Conservation (phyloP, 2,888 invertebrate genomes). For the Sinelater perroti region DNA sequence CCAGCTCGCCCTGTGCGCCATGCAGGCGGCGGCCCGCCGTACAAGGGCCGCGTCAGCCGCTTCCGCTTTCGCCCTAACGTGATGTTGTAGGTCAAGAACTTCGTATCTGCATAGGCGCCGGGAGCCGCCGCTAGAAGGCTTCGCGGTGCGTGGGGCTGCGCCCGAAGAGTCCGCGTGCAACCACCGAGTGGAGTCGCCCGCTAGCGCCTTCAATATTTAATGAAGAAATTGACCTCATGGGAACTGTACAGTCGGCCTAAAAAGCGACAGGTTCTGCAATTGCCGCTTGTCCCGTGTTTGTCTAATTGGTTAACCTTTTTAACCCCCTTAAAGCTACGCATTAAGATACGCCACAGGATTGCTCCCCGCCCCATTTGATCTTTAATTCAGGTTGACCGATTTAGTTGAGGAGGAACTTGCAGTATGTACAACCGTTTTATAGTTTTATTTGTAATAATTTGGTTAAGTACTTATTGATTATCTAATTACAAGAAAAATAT, state of each 20-base stretch:
- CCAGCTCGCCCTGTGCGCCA: too few relatives aligned
- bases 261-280: constrained; percentile 39
- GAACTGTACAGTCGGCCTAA: constrained; percentile 40
- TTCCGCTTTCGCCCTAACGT: constrained; percentile 23
- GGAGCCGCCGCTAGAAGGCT: not conserved
- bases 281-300: not conserved
- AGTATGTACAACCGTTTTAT: too few relatives aligned
- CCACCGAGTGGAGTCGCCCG: not conserved
- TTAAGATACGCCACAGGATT: too few relatives aligned
- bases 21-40: too few relatives aligned
- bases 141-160: not conserved
- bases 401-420: too few relatives aligned
- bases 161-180: too few relatives aligned
- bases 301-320: constrained; percentile 17
- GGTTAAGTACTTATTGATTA: too few relatives aligned
- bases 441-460: too few relatives aligned
- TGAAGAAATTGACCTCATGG: constrained; percentile 38
- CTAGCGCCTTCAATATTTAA: constrained; percentile 32
- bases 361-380: too few relatives aligned
- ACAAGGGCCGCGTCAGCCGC: too few relatives aligned
- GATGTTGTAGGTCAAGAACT: constrained; percentile 45
- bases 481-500: too few relatives aligned
- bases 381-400: too few relatives aligned
- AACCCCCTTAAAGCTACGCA: constrained; percentile 11
- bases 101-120: constrained; percentile 23